Evolutionary conservation across 2,797 vertebrate genomes (phyloP), one percentile per base, ranked within the genome.

Genomic region (Phalloptychus januarius): DNA sequence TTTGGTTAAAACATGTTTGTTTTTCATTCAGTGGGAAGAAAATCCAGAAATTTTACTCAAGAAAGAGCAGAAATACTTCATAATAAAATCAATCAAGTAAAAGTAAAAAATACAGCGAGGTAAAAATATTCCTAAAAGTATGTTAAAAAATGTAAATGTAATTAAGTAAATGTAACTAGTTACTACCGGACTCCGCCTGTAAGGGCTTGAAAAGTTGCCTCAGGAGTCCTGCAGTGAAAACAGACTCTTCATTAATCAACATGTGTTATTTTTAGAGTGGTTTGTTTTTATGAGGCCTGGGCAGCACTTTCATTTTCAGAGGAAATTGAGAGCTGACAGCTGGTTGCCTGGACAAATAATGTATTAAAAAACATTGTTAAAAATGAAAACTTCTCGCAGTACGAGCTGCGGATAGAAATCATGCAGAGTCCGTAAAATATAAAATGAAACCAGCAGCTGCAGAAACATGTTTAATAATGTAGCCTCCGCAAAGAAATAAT

Each of bases 201-300:
- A 44, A 44, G 63, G 65, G 78, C 0, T 25, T 77, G 25, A 77
- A 75, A 28, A 46, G 31, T 76, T 38, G 2, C 50, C 74, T 77
- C 58, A 45, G 65, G 70, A 71, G 75, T 65, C 23, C 44, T 76
- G n/a, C 56, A 46, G 38, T 58, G 77, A 71, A 69, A 74, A 79
- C 38, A 61, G 36, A 58, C 28, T 69, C 54, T 71, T 75, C 79
- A 52, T 82, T 76, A 23, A 67, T 72, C 28, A 63, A 13, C 50
- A 5, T 16, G 40, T 50, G 54, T 50, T 56, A 20, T 77, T 85
- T 76, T 48, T 28, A 79, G 44, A 7, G 12, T 5, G 5, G 31
- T 20, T 72, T 79, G 48, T 74, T 75, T 78, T 69, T 0, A 52
- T 31, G 28, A 71, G 71, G 23, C 44, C 38, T 69, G 5, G 10